Evolutionary conservation across 2,113 vertebrate species (phyloP), one percentile per base, ranked within the genome.

Genomic region (Garra rufa): DNA sequence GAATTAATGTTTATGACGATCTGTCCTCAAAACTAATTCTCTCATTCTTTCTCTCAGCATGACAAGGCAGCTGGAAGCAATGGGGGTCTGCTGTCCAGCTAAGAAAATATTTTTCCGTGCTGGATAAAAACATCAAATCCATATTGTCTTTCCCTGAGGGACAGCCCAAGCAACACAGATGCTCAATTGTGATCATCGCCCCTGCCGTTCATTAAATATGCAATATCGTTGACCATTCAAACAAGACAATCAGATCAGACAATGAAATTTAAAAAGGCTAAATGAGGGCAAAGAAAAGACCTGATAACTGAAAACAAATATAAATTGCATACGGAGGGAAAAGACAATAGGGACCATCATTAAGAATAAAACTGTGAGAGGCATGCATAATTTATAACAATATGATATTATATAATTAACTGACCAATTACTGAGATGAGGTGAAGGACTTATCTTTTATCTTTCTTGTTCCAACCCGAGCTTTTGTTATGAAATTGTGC

Each of bases 61-160:
- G 21, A 71, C 30, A 15, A 76, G 41, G 21, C 50, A 83, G 87
- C 76, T 85, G 81, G 48, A 85, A 76, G 17, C 84, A 85, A 46
- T 59, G 21, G 84, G 80, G 59, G n/a, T 83, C 70, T 70, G 30
- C 50, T 43, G 81, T 85, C 76, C 81, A 81, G 84, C 69, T 83
- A 81, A 63, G 50, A 85, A 83, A 88, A 85, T 85, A 70, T 83
- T 85, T 81, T 24, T 38, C 6, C 48, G 17, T 15, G 48, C 24
- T 76, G 59, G 52, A 83, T 59, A 52, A 46, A 55, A 69, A 30
- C 76, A 88, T 83, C 76, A 81, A 78, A 83, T 24, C 34, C 21
- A 50, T 63, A 48, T 57, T 85, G 34, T 73, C 14, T 34, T 65
- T 76, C 74, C 57, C 52, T 38, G 5, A 76, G 48, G 71, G 82